Base-by-base conservation (phyloP, 2,797 vertebrate species). In the Anguilla pacifica region DNA sequence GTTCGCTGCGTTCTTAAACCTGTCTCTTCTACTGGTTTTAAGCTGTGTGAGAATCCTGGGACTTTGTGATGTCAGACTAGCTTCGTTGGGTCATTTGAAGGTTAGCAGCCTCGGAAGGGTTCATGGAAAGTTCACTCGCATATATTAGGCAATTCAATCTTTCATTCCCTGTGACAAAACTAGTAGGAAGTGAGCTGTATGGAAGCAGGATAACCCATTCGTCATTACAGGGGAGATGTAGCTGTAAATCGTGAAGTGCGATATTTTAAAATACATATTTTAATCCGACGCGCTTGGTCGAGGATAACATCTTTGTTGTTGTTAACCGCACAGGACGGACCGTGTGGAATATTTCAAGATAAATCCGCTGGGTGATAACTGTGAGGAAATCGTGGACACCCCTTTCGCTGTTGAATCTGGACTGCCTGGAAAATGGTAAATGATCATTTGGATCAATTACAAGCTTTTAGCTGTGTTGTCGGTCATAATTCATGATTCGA, bases 111-210 rank as follows among this genome's bases (percentile, higher is more conserved):
- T 95, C 96, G 95, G 95, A 96, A 96, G 95, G 97, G 98, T 98
- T 99, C 98, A 98, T 93, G 86, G 94, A 97, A 97, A 99, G 98
- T 99, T 98, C 98, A 99, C 92, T 92, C 95, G 97, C 97, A 97
- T 98, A 97, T 97, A 97, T 98, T 97, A 98, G 96, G 97, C 97
- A 97, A 98, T 97, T 95, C 96, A 96, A 96, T 97, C 96, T 96
- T 96, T 96, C 97, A 96, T 93, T 96, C 96, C 91, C 95, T 93
- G 96, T 97, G 97, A 97, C 97, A 96, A 96, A 97, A 97, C 97
- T 93, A 95, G 96, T 96, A 96, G 95, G 97, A 96, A 97, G 97
- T 96, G 96, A 97, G 96, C 95, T 95, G 96, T 96, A 95, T 93
- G 83, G 94, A 96, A 95, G 95, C 96, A 96, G 96, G 96, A 96